Evolutionary conservation across 2,797 vertebrate species (phyloP), one percentile per base, ranked within the genome.

Genomic region (Cephalopachus bancanus): DNA sequence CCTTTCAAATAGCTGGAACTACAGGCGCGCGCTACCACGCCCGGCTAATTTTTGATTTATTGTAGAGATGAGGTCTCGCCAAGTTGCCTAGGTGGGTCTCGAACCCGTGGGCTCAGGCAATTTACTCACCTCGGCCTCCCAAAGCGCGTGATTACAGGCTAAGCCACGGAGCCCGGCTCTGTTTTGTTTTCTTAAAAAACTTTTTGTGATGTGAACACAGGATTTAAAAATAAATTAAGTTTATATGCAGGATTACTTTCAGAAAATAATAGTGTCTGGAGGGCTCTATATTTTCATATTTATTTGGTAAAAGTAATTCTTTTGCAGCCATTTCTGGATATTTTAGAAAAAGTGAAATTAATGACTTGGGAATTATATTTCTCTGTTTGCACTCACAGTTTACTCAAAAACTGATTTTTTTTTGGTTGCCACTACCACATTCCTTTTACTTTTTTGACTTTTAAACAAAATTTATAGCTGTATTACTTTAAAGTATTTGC

Each of bases 211-310:
- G 5, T 89, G 80, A 93, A 80, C 83, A 57, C 6, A 89, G 64
- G 83, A 93, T 78, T 96, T 94, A 57, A 92, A 93, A 94, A n/a
- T 81, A 95, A 96, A 85, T 94, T 64, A 60, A 19, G 3, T 28
- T 83, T 91, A 75, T 64, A 75, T 80, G 26, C 28, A 91, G 15
- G 26, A 74, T 90, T 95, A 28, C 80, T 89, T 90, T 89, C 80
- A 96, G 83, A 88, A 97, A 96, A 89, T 53, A 91, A 84, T 60
- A 84, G 26, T 94, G 37, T 78, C 93, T 89, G 15, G 71, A 78
- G 80, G 87, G 53, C 37, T 80, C 37, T 89, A 0, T 55, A 80
- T 85, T 95, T 95, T 90, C 78, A 85, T 33, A 95, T 64, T 15
- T 14, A 89, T 89, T 49, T 74, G 10, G 49, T 74, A 87, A 80